Evolutionary conservation across 2,888 invertebrate species (phyloP).

Genomic region (Trachelus troglodyta): DNA sequence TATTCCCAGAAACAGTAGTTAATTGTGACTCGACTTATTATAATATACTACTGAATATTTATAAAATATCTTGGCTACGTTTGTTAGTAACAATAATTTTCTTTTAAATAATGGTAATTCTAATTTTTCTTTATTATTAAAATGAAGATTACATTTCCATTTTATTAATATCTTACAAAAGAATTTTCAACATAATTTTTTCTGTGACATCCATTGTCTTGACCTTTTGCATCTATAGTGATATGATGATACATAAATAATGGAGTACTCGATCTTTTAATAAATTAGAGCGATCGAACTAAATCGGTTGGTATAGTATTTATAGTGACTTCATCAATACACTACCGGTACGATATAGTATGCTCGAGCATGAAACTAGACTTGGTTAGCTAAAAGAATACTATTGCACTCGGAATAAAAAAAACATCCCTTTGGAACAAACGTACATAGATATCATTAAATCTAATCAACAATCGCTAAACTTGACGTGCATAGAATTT

Average conservation of each 20-base stretch:
- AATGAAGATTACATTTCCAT: neutral
- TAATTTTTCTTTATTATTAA: neutral
- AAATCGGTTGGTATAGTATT: neutral
- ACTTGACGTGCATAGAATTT: neutral
- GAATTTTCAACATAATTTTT: too few relatives aligned
- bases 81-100: too few relatives aligned
- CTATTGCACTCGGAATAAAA: neutral
- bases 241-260: neutral
- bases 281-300: neutral
- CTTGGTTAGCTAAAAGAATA: neutral
- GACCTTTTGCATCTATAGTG: too few relatives aligned
- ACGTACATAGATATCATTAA: neutral
- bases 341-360: neutral
- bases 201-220: too few relatives aligned
- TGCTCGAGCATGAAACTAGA: neutral
- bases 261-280: neutral
- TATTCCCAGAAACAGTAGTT: too few relatives aligned
- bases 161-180: too few relatives aligned
- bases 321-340: neutral
- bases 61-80: too few relatives aligned
- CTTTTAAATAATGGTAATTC: too few relatives aligned
- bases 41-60: too few relatives aligned
- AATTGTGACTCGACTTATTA: too few relatives aligned
- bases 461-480: neutral
- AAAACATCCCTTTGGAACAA: neutral